Base-by-base conservation (phyloP, 2,797 vertebrate species). In the Schizothorax lantsangensis region DNA sequence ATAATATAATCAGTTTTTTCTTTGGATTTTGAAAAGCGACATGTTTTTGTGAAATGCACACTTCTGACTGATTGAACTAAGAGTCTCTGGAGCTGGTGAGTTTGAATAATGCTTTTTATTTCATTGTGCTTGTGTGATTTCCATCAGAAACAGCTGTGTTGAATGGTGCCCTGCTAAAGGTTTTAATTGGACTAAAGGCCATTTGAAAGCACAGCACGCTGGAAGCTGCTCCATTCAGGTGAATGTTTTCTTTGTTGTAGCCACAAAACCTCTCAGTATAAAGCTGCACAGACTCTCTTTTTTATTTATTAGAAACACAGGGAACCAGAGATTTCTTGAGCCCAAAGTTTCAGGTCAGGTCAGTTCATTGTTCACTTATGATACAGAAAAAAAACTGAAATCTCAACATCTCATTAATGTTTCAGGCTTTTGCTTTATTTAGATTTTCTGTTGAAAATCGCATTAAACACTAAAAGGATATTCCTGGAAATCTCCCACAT, bases 191-290 rank as follows among this genome's bases (percentile, higher is more conserved):
- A 66, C 15, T 40, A 21, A 40, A 26, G 77, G 77, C 36, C 23
- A 59, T 43, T 45, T 66, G 3, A 80, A 80, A 80, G 59, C 79
- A 19, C 78, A 66, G 78, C 59, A 45, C 7, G 17, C 59, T n/a
- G 36, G 52, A 62, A 2, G 4, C 14, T 43, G 77, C 36, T 79
- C 54, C 36, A 26, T 62, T 79, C 40, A 80, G 8, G 59, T 43
- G 23, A 79, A 43, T 1, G 33, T 79, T 59, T 79, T 79, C 36
- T 59, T 40, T 79, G 79, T 66, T 45, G 12, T 10, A 43, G 78
- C 8, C 38, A 79, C 78, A 79, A 45, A 64, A 80, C 33, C 57
- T 21, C n/a, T 30, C 23, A 40, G 21, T n/a, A 15, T 40, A 57
- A 64, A 45, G n/a, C 6, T 36, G 21, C 38, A 40, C 9, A 5